Evolutionary conservation across 2,888 invertebrate genomes (phyloP), one percentile per base, ranked within the genome.

Genomic region (Zaprionus bogoriensis): DNA sequence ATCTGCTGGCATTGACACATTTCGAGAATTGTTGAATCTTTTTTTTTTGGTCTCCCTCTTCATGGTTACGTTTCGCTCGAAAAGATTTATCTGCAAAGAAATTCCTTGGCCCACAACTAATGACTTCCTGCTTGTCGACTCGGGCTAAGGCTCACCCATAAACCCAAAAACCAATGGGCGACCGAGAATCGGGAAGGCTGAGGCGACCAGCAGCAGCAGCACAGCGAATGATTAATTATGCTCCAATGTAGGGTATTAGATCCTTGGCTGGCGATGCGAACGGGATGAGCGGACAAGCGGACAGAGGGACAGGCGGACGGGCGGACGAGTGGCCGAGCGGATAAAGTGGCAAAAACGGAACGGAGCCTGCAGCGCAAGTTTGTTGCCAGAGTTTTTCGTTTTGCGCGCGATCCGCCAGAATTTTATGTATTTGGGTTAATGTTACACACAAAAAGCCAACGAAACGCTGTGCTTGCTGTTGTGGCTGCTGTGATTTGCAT

Each of bases 341-440:
- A n/a, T n/a, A n/a, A n/a, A n/a, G n/a, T n/a, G n/a, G n/a, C n/a
- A n/a, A n/a, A n/a, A n/a, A n/a, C n/a, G n/a, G n/a, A 38, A 2
- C 41, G 2, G 32, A 32, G 63, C 75, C 74, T 67, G 45, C 60
- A 73, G 77, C 32, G 44, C 55, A 74, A 74, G 67, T 77, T 70
- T 48, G 64, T 77, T 67, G 70, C 66, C 44, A 48, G 63, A 73
- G 65, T 75, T 57, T 69, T 61, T 74, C 82, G 73, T 48, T 66
- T 47, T 52, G 36, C 63, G 32, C 9, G 7, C 9, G 54, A 48
- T 77, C 62, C 53, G 30, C 50, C 59, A 72, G 84, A 77, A 81
- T 75, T 75, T 80, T 83, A 82, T 87, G 82, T 84, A 82, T 82
- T 84, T 82, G 78, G 82, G 82, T 82, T 82, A 82, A 82, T 84